These are phyloP conservation scores for Himalopsyche japonica DNA, from an alignment of 2,888 invertebrate species.

Conservation along the genomic window DNA sequence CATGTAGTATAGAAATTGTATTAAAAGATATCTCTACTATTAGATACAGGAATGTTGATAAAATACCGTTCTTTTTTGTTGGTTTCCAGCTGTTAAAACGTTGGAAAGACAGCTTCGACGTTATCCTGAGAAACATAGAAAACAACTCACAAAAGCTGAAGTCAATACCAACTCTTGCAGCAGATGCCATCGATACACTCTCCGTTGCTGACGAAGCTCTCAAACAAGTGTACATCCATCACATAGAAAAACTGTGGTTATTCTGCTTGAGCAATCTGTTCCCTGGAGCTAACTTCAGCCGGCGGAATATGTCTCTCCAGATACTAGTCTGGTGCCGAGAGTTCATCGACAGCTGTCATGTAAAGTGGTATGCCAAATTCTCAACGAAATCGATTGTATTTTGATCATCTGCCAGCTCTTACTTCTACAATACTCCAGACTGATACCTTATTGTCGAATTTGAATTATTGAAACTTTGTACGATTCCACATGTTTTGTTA, in stretches of 20 bases:
- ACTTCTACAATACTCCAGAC: too few species aligned
- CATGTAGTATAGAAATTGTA: too few species aligned
- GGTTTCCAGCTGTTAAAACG: slow-evolving; percentile 30
- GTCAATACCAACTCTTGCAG: neutral
- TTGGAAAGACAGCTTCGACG: slow-evolving; percentile 31
- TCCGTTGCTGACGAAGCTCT: neutral
- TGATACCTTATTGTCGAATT: too few species aligned
- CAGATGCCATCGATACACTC: neutral
- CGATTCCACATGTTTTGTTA: too few species aligned
- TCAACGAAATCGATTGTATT: neutral
- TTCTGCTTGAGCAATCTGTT: slow-evolving; percentile 62
- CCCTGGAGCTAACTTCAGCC: slow-evolving; percentile 65
- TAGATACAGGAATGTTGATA: too few species aligned
- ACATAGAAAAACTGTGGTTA: slow-evolving; percentile 52
- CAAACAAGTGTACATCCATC: slow-evolving; percentile 42
- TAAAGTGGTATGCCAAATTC: slow-evolving; percentile 8
- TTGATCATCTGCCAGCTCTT: too few species aligned
- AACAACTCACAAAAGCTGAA: neutral
- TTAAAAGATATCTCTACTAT: too few species aligned
- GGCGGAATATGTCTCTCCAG: slow-evolving; percentile 63
- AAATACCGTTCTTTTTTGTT: neutral
- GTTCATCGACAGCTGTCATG: slow-evolving; percentile 40
- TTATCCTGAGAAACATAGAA: slow-evolving; percentile 21
- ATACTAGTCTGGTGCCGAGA: slow-evolving; percentile 53
- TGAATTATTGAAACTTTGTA: too few species aligned